Percentiles rank a stretch among this genome's conserved stretches.
These are phyloP conservation scores for Decapterus maruadsi DNA, from an alignment of 2,797 vertebrate genomes.

Conservation along the genomic window DNA sequence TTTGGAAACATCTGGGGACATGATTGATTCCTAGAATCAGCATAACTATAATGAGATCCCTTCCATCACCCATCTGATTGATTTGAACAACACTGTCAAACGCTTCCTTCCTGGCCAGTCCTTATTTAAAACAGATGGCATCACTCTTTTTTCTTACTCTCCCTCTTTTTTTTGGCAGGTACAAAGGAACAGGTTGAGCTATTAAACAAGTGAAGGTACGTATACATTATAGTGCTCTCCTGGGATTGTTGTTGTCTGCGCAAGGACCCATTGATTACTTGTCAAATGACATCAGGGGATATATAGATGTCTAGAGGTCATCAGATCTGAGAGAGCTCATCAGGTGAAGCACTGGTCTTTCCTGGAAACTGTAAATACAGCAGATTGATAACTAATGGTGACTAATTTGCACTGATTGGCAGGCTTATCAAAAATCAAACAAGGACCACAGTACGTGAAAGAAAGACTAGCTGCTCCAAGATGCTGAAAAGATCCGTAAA, in stretches of 20 bases:
- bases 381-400: neutral
- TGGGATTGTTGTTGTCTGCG: constrained; percentile 67
- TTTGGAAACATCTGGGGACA: constrained; percentile 42
- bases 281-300: constrained; percentile 61
- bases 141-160: no score
- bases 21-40: constrained; percentile 71
- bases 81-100: constrained; percentile 78
- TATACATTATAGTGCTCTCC: constrained; percentile 71
- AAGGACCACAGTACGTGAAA: neutral
- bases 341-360: constrained; percentile 17
- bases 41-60: constrained; percentile 64
- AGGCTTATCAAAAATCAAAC: constrained; percentile 18
- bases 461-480: constrained; percentile 4
- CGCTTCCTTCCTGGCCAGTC: constrained; percentile 55
- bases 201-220: constrained; percentile 69
- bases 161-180: constrained; percentile 63
- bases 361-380: constrained; percentile 1
- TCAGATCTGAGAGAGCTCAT: constrained; percentile 24
- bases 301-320: constrained; percentile 57
- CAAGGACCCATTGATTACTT: constrained; percentile 73
- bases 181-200: constrained; percentile 55
- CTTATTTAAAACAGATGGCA: constrained; percentile 78
- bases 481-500: constrained; percentile 41
- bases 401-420: constrained; percentile 20
- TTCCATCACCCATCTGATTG: constrained; percentile 62